Percentiles rank a stretch among this genome's conserved stretches.
Evolutionary conservation across 2,888 invertebrate genomes (phyloP).

Genomic region (Crossocerus cetratus): DNA sequence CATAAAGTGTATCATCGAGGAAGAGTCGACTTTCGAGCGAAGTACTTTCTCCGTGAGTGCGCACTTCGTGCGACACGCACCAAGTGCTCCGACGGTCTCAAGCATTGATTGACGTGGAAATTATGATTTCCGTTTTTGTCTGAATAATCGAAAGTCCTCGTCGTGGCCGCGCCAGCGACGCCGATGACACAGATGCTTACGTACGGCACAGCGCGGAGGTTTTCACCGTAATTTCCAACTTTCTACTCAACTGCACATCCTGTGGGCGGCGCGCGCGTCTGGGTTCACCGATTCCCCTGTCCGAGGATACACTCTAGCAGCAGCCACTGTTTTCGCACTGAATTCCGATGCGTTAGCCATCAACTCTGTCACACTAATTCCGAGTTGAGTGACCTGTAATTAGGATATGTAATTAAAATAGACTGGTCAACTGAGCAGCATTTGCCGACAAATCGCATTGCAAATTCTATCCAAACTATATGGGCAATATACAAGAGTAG

Average conservation of each 20-base stretch:
- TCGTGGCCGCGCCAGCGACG: too few relatives aligned
- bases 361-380: too few relatives aligned
- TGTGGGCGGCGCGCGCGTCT: conserved; percentile 61
- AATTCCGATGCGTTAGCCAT: conserved; percentile 16
- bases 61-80: too few relatives aligned
- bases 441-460: too few relatives aligned
- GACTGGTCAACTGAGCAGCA: too few relatives aligned
- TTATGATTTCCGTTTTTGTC: conserved; percentile 33
- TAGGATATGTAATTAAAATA: too few relatives aligned
- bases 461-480: too few relatives aligned
- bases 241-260: conserved; percentile 62
- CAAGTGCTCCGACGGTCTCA: background rate
- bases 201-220: conserved; percentile 39
- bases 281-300: conserved; percentile 62
- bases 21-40: background rate
- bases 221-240: conserved; percentile 65
- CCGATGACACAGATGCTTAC: conserved; percentile 58
- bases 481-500: too few relatives aligned
- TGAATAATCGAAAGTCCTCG: conserved; percentile 54
- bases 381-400: too few relatives aligned
- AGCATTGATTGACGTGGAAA: background rate
- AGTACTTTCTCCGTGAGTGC: background rate
- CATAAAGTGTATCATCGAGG: background rate
- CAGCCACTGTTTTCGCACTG: conserved; percentile 44
- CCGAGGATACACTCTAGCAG: conserved; percentile 29